Percentiles rank a stretch among this genome's conserved stretches.
These are phyloP conservation scores for Drosophila sturtevanti DNA, from an alignment of 1,140 invertebrate species.

Conservation along the genomic window DNA sequence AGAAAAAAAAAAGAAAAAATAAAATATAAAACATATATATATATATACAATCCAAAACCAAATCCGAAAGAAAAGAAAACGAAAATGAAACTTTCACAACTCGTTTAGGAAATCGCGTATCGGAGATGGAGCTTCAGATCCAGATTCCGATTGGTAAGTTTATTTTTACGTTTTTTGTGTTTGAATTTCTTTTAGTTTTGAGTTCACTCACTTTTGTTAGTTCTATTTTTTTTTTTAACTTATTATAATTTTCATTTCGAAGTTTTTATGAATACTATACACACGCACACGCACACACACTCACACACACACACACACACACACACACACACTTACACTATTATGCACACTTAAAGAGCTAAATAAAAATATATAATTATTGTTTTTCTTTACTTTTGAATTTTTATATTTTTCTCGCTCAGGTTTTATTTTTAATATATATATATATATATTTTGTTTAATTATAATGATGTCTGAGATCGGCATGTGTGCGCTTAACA, in stretches of 20 bases:
- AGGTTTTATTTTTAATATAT: slow-evolving; percentile 38
- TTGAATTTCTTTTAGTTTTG: slow-evolving; percentile 37
- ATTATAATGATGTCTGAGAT: slow-evolving; percentile 52
- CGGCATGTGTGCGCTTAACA: slow-evolving; percentile 69
- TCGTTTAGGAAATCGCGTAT: slow-evolving; percentile 82
- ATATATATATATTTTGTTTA: not conserved
- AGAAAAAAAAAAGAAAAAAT: slow-evolving; percentile 34
- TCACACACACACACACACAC: not conserved
- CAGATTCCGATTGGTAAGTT: slow-evolving; percentile 82
- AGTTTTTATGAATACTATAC: too few species aligned
- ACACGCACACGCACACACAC: slow-evolving; percentile 52
- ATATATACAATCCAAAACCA: slow-evolving; percentile 28
- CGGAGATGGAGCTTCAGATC: slow-evolving; percentile 81
- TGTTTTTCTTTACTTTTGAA: slow-evolving; percentile 30
- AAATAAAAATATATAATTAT: slow-evolving; percentile 17
- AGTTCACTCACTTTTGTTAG: too few species aligned
- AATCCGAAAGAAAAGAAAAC: slow-evolving; percentile 19
- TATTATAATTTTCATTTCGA: not conserved
- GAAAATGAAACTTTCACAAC: slow-evolving; percentile 61
- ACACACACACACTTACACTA: slow-evolving; percentile 16
- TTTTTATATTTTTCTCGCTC: slow-evolving; percentile 53
- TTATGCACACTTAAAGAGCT: slow-evolving; percentile 18
- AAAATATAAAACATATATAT: too few species aligned
- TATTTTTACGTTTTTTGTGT: slow-evolving; percentile 54
- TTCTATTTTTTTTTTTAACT: slow-evolving; percentile 38